phyloP scores from a whole-genome alignment of 2,797 vertebrate genomes.

The Pipistrellus nathusii region DNA sequence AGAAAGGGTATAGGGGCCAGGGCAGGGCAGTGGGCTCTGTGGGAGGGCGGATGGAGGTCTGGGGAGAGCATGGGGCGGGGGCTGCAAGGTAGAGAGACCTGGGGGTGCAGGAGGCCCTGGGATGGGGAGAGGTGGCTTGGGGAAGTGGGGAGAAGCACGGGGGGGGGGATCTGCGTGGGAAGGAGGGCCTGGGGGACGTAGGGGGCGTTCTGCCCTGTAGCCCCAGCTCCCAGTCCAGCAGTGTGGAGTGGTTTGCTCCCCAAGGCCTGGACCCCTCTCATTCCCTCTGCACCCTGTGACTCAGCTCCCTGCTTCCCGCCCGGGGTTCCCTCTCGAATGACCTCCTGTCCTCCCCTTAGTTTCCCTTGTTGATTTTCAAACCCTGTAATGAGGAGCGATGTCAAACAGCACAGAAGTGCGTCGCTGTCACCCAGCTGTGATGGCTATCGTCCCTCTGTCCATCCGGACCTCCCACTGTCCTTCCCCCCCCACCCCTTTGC shows the following conservation, averaged over 20 bases:
- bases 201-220: neutral
- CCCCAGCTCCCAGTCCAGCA: rapidly evolving
- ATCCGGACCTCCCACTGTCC: rapidly evolving
- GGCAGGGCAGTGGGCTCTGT: neutral
- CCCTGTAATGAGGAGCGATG: neutral
- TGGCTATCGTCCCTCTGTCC: rapidly evolving
- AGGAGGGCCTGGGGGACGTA: neutral
- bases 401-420: neutral
- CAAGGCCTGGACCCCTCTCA: neutral
- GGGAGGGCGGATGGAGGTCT: neutral
- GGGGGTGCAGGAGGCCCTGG: neutral
- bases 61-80: neutral
- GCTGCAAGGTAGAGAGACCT: rapidly evolving
- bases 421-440: rapidly evolving
- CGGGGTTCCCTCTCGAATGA: rapidly evolving
- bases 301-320: rapidly evolving
- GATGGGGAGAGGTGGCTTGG: neutral
- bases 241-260: rapidly evolving
- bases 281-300: neutral
- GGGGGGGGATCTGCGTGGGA: too few species aligned
- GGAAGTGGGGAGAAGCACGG: neutral
- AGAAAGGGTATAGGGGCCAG: rapidly evolving
- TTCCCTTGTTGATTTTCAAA: neutral
- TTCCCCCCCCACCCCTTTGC: rapidly evolving
- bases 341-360: neutral